Evolutionary conservation across 2,888 invertebrate genomes (phyloP), one percentile per base, ranked within the genome.

Genomic region (Mimumesa dahlbomi): DNA sequence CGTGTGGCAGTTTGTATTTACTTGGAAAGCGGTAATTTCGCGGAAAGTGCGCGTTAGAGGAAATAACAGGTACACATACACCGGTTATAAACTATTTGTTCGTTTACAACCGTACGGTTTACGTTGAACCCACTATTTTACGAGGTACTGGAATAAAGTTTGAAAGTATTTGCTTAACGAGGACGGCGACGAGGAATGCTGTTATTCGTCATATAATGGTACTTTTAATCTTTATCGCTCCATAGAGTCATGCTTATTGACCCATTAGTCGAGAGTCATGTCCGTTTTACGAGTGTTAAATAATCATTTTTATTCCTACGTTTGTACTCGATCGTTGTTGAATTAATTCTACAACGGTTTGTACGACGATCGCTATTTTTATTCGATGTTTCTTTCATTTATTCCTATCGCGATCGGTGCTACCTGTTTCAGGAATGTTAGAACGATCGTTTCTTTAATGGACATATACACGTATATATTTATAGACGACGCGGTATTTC

Each of bases 211-310:
- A 6, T 25, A 34, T 68, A 61, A 61, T 25, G 50, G 22, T 46
- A 18, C 9, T 31, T 14, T 40, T 70, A 68, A 70, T 70, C 68
- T 68, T 70, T 70, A 70, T 29, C 42, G 48, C 42, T 25, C 11
- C 18, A 9, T 36, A 34, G 6, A n/a, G 19, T 62, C 68, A 63
- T 34, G 54, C 29, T 43, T 45, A 40, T 16, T 4, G n/a, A 21
- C 3, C 19, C 70, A 31, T 56, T 69, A 50, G 52, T 52, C 54
- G 22, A 18, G 19, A 16, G 14, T 42, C 40, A 25, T 43, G 68
- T 38, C 34, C 36, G 31, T 57, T 68, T 68, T 48, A 70, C 36
- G 56, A 52, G 16, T 3, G 11, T 13, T 19, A 36, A 56, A 68
- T 50, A 43, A 70, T 52, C 38, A 16, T 29, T 29, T 45, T 34